Percentiles rank a stretch among this genome's conserved stretches.
phyloP scores from a whole-genome alignment of 2,888 invertebrate species.

The Phengaris alcon region DNA sequence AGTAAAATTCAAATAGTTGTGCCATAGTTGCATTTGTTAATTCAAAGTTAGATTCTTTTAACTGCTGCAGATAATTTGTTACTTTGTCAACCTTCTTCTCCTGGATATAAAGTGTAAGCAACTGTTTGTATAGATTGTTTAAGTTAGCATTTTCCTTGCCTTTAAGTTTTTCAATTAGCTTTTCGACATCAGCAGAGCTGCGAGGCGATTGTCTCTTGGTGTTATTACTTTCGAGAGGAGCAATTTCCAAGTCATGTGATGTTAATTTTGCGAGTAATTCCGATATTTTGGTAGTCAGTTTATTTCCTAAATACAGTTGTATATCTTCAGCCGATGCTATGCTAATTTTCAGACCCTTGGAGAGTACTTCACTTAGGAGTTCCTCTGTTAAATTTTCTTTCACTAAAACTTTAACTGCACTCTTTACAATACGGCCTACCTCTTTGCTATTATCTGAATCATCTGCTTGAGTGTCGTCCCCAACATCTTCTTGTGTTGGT shows the following conservation, averaged over 20 bases:
- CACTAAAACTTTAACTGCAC: slow-evolving; percentile 65
- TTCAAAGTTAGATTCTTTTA: slow-evolving; percentile 80
- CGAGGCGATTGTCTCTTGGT: slow-evolving; percentile 46
- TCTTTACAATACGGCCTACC: slow-evolving; percentile 78
- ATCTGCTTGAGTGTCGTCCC: slow-evolving; percentile 51
- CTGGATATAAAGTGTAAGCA: slow-evolving; percentile 81
- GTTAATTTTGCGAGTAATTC: slow-evolving; percentile 81
- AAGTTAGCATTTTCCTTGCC: slow-evolving; percentile 77
- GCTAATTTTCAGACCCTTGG: slow-evolving; percentile 83
- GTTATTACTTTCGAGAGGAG: slow-evolving; percentile 48
- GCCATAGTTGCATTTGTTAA: slow-evolving; percentile 79
- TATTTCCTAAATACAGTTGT: slow-evolving; percentile 82
- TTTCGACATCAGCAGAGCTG: slow-evolving; percentile 75
- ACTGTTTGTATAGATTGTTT: slow-evolving; percentile 80
- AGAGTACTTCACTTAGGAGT: slow-evolving; percentile 77
- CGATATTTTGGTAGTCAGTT: slow-evolving; percentile 82
- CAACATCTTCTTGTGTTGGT: slow-evolving; percentile 44
- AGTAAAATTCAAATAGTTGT: slow-evolving; percentile 83
- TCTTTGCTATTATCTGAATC: slow-evolving; percentile 47
- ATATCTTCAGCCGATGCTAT: slow-evolving; percentile 80
- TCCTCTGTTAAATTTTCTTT: slow-evolving; percentile 70
- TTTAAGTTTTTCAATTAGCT: slow-evolving; percentile 74
- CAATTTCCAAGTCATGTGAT: slow-evolving; percentile 79
- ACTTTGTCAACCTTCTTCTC: slow-evolving; percentile 82
- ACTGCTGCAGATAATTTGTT: slow-evolving; percentile 74